A percentile compares a stretch with the other conserved stretches of the same genome.
Conservation (phyloP, 1,140 invertebrate species). For the Tachypleus tridentatus region DNA sequence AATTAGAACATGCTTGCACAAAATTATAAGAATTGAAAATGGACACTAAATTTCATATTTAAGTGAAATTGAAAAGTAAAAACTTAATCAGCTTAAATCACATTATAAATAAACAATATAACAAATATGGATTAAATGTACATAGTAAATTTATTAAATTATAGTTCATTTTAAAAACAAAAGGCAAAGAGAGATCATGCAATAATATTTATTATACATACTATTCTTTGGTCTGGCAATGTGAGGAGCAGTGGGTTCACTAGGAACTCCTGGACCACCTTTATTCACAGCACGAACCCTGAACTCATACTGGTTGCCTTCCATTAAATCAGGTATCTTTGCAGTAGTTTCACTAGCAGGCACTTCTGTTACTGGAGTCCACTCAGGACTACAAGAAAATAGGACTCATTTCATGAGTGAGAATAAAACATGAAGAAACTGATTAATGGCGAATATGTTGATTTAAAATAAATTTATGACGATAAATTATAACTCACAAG, state of each 20-base stretch:
- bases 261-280: slow-evolving; percentile 73
- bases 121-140: too few species aligned
- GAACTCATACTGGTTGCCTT: slow-evolving; percentile 88
- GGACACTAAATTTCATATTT: not conserved
- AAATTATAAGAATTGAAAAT: slow-evolving; percentile 11
- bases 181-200: not conserved
- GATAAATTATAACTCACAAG: too few species aligned
- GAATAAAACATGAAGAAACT: not conserved
- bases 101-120: too few species aligned
- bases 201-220: slow-evolving; percentile 33
- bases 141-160: too few species aligned
- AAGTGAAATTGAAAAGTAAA: too few species aligned
- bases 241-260: slow-evolving; percentile 74
- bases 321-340: slow-evolving; percentile 72
- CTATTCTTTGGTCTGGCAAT: slow-evolving; percentile 81
- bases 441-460: too few species aligned
- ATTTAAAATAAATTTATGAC: too few species aligned
- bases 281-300: slow-evolving; percentile 79
- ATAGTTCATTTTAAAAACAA: too few species aligned
- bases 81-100: too few species aligned
- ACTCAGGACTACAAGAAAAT: slow-evolving; percentile 46
- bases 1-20: slow-evolving; percentile 1
- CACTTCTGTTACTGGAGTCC: slow-evolving; percentile 76
- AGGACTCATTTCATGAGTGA: not conserved
- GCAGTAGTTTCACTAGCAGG: slow-evolving; percentile 68